Percentiles rank a stretch among this genome's conserved stretches.
Evolutionary conservation across 2,888 invertebrate genomes (phyloP).

Genomic region (Cryptus armator): DNA sequence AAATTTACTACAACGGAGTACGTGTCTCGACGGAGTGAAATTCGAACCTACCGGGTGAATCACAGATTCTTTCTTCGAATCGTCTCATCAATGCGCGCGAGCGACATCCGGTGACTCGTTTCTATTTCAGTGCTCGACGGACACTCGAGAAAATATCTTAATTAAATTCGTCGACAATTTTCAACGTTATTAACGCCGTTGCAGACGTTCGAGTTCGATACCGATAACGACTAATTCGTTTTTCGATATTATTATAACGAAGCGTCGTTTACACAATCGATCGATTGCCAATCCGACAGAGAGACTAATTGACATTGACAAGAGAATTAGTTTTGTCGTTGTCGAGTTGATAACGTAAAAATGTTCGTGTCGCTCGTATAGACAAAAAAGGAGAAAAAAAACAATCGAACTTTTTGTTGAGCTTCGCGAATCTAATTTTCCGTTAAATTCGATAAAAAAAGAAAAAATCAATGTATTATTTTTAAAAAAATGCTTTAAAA

Average conservation of each 20-base stretch:
- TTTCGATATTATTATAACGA: neutral
- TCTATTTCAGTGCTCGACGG: slow-evolving; percentile 32
- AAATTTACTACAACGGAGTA: neutral
- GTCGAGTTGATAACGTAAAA: slow-evolving; percentile 11
- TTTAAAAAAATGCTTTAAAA: no score
- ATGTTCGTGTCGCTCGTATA: neutral
- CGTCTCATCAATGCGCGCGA: neutral
- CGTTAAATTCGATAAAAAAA: neutral
- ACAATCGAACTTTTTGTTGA: no score
- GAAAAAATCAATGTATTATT: no score
- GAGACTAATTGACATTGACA: slow-evolving; percentile 13
- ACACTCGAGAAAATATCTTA: neutral
- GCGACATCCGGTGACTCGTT: slow-evolving; percentile 32
- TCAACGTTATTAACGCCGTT: neutral
- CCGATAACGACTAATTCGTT: neutral
- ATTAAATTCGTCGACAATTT: neutral
- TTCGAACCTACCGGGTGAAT: slow-evolving; percentile 12
- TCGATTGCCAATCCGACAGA: slow-evolving; percentile 2
- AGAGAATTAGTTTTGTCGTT: slow-evolving; percentile 12
- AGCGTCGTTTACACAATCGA: neutral
- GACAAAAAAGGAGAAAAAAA: neutral
- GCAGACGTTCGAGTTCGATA: neutral
- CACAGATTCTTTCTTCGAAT: slow-evolving; percentile 22
- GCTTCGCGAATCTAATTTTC: neutral
- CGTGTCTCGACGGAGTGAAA: neutral